Conservation (phyloP, 2,113 vertebrate species). For the Cercopithecus mona region DNA sequence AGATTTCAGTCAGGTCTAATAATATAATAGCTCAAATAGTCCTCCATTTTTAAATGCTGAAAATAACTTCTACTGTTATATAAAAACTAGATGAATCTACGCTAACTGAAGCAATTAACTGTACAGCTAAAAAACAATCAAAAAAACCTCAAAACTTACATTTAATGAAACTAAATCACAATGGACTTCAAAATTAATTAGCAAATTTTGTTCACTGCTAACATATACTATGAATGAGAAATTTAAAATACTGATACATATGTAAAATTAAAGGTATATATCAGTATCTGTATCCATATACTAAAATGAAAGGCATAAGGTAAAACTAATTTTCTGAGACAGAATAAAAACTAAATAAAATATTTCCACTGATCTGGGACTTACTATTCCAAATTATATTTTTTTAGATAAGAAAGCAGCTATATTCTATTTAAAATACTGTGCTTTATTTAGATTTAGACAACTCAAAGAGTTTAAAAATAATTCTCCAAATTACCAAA, state of each 20-base stretch:
- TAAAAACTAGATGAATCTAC: neutral
- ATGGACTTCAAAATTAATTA: slow-evolving; percentile 27
- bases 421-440: neutral
- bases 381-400: slow-evolving; percentile 11
- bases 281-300: neutral
- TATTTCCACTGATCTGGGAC: neutral
- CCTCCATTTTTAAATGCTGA: neutral
- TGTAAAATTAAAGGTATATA: neutral
- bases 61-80: slow-evolving; percentile 8
- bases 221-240: neutral
- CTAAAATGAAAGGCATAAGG: neutral
- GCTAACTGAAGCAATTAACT: slow-evolving; percentile 13
- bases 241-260: neutral
- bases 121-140: neutral
- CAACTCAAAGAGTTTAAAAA: slow-evolving; percentile 26
- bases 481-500: slow-evolving; percentile 5
- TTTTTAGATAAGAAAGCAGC: slow-evolving; percentile 17
- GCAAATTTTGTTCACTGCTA: neutral
- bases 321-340: slow-evolving; percentile 10
- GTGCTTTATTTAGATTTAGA: neutral
- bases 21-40: neutral
- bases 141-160: neutral
- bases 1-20: neutral
- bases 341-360: slow-evolving; percentile 11
- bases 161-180: slow-evolving; percentile 17